Evolutionary conservation across 92 coral and sea anemone species (phyloP), one percentile per base, ranked within the genome.

Genomic region (Blastomussa wellsi): DNA sequence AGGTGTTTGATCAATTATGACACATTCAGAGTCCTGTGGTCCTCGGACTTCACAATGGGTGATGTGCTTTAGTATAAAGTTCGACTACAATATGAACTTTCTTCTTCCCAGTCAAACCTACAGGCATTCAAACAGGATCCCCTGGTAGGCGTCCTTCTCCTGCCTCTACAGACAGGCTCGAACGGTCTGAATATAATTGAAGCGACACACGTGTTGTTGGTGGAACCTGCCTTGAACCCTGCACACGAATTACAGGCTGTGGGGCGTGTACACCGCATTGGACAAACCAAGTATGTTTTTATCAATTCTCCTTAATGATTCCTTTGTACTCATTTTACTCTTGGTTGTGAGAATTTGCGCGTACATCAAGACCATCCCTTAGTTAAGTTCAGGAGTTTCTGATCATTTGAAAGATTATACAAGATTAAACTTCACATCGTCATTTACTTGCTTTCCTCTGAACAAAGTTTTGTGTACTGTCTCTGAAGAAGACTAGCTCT

Each of bases 191-290:
- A 96, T 82, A 94, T 96, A 67, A 88, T 92, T 7, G 99, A 96
- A 78, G 99, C 99, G 19, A 96, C 99, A 0, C 99, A 96, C 65
- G 99, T 96, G 71, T 85, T 96, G 38, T 84, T 96, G 10, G 99
- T 96, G 57, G 99, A 96, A 76, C 99, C 99, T 33, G 94, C 99
- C 12, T 82, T 96, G 67, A 96, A 96, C 85, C 99, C 99, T 22
- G 98, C 99, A 17, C 94, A 94, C 74, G 98, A 96, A 79, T 90
- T 92, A 41, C 99, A 96, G 76, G 99, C 99, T 26, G 95, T 96
- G 37, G 99, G 99, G 16, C 92, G 99, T 72, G 96, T 96, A 4
- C 99, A 96, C 89, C 94, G 99, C 41, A 96, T 96, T 89, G 99
- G 99, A 77, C 99, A 96, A 89, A 94, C 99, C 42, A 96, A 90